Evolutionary conservation across 2,797 vertebrate species (phyloP), one percentile per base, ranked within the genome.

Genomic region (Siniperca obscura): DNA sequence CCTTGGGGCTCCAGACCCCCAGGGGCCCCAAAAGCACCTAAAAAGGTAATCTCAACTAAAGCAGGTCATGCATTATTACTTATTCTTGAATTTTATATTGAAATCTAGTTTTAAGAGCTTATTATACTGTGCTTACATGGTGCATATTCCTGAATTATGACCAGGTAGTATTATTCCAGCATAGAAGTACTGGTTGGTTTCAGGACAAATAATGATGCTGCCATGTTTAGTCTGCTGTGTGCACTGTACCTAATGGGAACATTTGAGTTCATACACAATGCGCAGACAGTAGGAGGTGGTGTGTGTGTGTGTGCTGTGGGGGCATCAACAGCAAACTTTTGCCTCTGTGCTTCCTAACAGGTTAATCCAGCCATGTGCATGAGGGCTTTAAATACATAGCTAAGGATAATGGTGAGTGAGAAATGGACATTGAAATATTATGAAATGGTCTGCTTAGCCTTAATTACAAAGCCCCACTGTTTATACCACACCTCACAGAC

Each of bases 361-460:
- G 42, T 78, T 57, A 74, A 74, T 77, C 61, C 30, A 11, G 61
- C 44, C 53, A 73, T 30, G 67, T 56, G n/a, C 55, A 70, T 17
- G n/a, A 74, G 25, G 25, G 44, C 34, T 52, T 62, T 44, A 64
- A 60, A 81, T 61, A 50, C 66, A 75, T 27, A 73, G 67, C 48
- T 80, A 38, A 50, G 46, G 48, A 65, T 62, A 56, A 66, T 46
- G 38, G 71, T 82, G 30, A 82, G 67, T 56, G 50, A 74, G 77
- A 77, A 79, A 87, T 76, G 60, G 52, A 70, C 72, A 70, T 36
- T 86, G 62, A 76, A 83, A 76, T 90, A 89, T 87, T 82, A 87
- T 86, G 85, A 91, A 89, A 93, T 75, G 81, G 84, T 93, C 86
- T 90, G 75, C 76, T 84, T 87, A 65, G 85, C 59, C 89, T 74